phyloP scores from a whole-genome alignment of 2,113 vertebrate species.

The Psilopsiagon aurifrons region DNA sequence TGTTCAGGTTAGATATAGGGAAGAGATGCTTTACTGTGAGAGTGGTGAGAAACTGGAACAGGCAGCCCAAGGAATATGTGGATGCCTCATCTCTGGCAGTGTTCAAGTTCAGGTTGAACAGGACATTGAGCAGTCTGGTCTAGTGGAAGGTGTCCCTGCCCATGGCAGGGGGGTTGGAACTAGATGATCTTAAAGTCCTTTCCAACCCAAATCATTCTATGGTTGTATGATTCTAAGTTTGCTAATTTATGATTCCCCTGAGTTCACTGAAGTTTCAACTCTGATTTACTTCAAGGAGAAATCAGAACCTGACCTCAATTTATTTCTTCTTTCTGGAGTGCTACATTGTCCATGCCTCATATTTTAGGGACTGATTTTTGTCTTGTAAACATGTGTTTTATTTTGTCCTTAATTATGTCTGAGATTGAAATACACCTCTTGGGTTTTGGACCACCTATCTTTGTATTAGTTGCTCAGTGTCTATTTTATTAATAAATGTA shows the following conservation, averaged over 20 bases:
- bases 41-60: neutral
- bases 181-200: neutral
- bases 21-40: neutral
- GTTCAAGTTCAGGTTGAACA: neutral
- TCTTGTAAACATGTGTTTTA: neutral
- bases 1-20: neutral
- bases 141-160: neutral
- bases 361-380: neutral
- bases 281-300: neutral
- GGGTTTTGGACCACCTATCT: neutral
- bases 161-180: neutral
- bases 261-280: neutral
- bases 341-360: neutral
- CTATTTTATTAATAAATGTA: slow-evolving; percentile 50
- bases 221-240: neutral
- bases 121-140: neutral
- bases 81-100: neutral
- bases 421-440: neutral
- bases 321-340: neutral
- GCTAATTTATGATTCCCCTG: neutral
- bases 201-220: neutral
- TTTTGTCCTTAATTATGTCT: slow-evolving; percentile 1
- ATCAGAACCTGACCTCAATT: neutral
- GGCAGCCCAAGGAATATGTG: neutral
- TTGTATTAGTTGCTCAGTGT: slow-evolving; percentile 5